Evolutionary conservation across 1,140 invertebrate species (phyloP), one percentile per base, ranked within the genome.

Genomic region (Cepaea nemoralis): DNA sequence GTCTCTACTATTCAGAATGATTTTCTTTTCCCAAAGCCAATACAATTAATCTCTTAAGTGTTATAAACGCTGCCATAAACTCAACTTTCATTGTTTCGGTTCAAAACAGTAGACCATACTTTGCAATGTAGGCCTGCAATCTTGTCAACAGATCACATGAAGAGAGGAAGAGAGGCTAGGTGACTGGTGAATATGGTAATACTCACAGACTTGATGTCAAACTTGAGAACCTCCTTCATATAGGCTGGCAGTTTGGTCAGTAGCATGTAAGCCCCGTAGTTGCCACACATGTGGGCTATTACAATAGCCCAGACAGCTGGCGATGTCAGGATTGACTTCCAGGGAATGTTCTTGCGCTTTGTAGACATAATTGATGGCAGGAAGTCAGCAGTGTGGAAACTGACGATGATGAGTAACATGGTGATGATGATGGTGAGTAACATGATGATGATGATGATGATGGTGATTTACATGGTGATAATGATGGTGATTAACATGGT

Each of bases 191-290:
- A n/a, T n/a, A n/a, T n/a, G n/a, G n/a, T 45, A 1, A 33, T 39
- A 85, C 85, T 87, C 90, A 96, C 96, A 90, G 95, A 93, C 91
- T 97, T 88, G 67, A 98, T 96, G 87, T 97, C 94, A 87, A 95
- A 97, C 85, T 95, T 93, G 14, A 99, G 92, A 75, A 99, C 96
- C 86, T 95, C 94, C 87, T 97, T 96, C 94, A 99, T 96, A 91
- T 97, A 99, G 0, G 95, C 97, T 24, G 98, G 98, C 83, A 99
- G 93, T 88, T 97, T 96, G 89, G 97, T 97, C 71, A 98, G 94
- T 24, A 99, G 94, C 35, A 96, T 98, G 92, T 98, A 98, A 91
- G 96, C 98, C 0, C 96, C 96, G 92, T 97, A 99, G 79, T 98
- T 97, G 78, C 96, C 96, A 82, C 96, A 95, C 22, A 94, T 95